Conservation (phyloP, 2,797 vertebrate species). For the Cyprinella venusta region DNA sequence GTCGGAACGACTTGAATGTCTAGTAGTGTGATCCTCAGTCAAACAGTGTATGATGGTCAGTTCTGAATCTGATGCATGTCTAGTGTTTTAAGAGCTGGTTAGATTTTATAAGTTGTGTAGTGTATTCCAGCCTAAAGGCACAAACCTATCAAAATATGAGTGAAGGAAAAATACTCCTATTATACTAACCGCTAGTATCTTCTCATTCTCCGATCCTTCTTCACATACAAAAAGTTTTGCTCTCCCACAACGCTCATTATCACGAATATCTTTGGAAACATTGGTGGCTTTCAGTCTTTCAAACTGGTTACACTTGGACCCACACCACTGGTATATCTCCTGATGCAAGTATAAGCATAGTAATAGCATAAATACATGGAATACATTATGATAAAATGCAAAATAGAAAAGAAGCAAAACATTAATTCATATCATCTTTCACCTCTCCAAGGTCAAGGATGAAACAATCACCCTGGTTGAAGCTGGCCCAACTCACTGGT, state of each 20-base stretch:
- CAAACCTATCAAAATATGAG: not conserved
- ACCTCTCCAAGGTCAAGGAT: constrained; percentile 74
- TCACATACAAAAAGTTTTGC: constrained; percentile 68
- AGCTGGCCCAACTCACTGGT: constrained; percentile 70
- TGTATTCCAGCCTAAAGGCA: not conserved
- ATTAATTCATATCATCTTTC: constrained; percentile 14
- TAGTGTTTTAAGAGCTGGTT: not conserved
- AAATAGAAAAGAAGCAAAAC: not conserved
- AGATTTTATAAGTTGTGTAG: not conserved
- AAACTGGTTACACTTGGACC: constrained; percentile 80
- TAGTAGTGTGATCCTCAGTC: not conserved
- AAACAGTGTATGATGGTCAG: too few relatives aligned
- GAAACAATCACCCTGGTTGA: constrained; percentile 73
- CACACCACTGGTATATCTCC: constrained; percentile 90
- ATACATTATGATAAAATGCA: not conserved
- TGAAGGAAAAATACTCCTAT: not conserved
- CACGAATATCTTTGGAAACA: constrained; percentile 86
- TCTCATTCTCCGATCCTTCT: constrained; percentile 67
- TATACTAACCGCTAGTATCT: constrained; percentile 65
- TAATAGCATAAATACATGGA: not conserved
- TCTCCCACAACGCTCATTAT: constrained; percentile 86
- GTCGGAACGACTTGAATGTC: too few relatives aligned
- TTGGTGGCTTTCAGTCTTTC: constrained; percentile 86
- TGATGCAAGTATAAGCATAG: constrained; percentile 58
- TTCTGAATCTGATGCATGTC: too few relatives aligned